Evolutionary conservation across 2,888 invertebrate genomes (phyloP).

Genomic region (Cantharis rufa): DNA sequence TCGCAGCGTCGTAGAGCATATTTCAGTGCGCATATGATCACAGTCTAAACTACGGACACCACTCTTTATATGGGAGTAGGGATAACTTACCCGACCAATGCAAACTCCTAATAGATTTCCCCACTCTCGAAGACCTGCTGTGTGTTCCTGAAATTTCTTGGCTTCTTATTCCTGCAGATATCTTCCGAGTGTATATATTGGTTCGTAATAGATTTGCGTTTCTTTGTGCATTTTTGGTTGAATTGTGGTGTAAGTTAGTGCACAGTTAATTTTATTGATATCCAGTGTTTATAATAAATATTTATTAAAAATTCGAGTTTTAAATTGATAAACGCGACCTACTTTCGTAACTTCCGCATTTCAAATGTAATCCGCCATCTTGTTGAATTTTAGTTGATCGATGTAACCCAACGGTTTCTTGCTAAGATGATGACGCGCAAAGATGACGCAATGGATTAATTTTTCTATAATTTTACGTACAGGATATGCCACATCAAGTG

Average conservation of each 20-base stretch:
- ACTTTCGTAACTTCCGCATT: slow-evolving; percentile 45
- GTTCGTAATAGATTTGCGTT: slow-evolving; percentile 5
- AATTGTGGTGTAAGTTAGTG: slow-evolving; percentile 17
- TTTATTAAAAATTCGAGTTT: neutral
- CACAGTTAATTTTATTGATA: neutral
- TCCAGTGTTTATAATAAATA: neutral
- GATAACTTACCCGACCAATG: slow-evolving; percentile 35
- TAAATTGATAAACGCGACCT: slow-evolving; percentile 33
- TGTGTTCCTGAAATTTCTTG: slow-evolving; percentile 37
- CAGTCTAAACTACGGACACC: slow-evolving; percentile 35
- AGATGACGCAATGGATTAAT: neutral
- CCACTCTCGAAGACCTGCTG: slow-evolving; percentile 33
- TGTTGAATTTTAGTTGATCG: slow-evolving; percentile 32
- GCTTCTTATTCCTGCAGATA: slow-evolving; percentile 40
- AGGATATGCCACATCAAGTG: neutral
- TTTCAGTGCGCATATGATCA: slow-evolving; percentile 37
- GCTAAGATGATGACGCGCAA: neutral
- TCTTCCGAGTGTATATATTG: slow-evolving; percentile 29
- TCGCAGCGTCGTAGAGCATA: slow-evolving; percentile 27
- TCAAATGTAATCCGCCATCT: slow-evolving; percentile 40
- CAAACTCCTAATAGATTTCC: slow-evolving; percentile 32
- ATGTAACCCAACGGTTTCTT: slow-evolving; percentile 30
- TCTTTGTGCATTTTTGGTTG: slow-evolving; percentile 18
- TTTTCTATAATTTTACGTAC: slow-evolving; percentile 17
- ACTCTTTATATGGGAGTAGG: slow-evolving; percentile 28